phyloP scores from a whole-genome alignment of 1,140 invertebrate species.

The Drosophila nebulosa region DNA sequence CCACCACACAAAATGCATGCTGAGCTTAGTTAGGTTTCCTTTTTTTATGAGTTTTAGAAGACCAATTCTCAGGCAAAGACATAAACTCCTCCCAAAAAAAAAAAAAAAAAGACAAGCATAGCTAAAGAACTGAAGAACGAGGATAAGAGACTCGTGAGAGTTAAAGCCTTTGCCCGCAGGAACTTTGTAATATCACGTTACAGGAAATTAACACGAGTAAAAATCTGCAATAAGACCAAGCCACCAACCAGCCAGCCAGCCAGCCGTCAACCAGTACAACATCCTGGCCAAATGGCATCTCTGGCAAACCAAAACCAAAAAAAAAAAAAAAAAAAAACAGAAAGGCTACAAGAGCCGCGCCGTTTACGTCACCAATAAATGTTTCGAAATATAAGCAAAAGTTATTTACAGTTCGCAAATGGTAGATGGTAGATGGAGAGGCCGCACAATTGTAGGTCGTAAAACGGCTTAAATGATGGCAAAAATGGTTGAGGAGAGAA shows the following conservation, averaged over 20 bases:
- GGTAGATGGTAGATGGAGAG: constrained; percentile 7
- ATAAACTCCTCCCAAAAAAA: constrained; percentile 24
- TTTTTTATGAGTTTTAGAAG: constrained; percentile 53
- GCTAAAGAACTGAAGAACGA: not conserved
- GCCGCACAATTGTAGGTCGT: constrained; percentile 69
- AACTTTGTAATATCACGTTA: constrained; percentile 34
- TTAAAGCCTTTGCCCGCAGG: not conserved
- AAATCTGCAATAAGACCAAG: constrained; percentile 59
- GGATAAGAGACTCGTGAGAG: constrained; percentile 2
- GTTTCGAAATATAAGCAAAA: constrained; percentile 67
- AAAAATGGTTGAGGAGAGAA: constrained; percentile 15
- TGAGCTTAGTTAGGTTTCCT: not conserved
- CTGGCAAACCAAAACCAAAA: constrained; percentile 24
- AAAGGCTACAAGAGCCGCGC: constrained; percentile 53
- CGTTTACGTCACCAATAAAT: constrained; percentile 78
- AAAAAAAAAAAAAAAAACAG: not conserved
- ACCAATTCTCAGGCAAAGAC: constrained; percentile 54
- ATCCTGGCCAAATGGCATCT: not conserved
- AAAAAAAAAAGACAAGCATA: not conserved
- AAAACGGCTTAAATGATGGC: constrained; percentile 65
- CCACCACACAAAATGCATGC: not conserved
- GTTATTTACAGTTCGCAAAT: constrained; percentile 70
- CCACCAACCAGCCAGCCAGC: not conserved
- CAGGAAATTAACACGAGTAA: constrained; percentile 75
- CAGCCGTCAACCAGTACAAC: not conserved